phyloP scores from a whole-genome alignment of 2,113 vertebrate species.

The Echinops telfairi region DNA sequence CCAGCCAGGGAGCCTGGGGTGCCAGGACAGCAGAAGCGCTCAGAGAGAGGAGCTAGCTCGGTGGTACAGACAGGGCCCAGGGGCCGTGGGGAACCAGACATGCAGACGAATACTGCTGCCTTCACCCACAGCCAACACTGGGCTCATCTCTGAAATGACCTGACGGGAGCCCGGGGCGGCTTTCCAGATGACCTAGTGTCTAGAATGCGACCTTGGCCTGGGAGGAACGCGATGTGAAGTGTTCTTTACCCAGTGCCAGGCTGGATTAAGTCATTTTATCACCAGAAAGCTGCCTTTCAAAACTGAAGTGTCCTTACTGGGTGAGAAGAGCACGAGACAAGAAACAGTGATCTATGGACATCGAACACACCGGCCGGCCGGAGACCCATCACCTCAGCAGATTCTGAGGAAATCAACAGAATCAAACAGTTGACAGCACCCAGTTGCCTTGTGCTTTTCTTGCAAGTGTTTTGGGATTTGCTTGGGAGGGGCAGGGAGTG shows the following conservation, averaged over 20 bases:
- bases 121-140: background rate
- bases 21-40: background rate
- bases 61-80: background rate
- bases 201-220: conserved; percentile 60
- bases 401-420: conserved; percentile 21
- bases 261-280: conserved; percentile 66
- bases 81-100: background rate
- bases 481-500: background rate
- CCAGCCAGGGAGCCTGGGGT: background rate
- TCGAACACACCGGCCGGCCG: background rate
- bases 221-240: background rate
- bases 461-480: background rate
- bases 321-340: conserved; percentile 46
- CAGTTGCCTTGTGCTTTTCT: background rate
- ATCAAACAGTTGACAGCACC: conserved; percentile 23
- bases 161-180: conserved; percentile 19
- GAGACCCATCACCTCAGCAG: background rate
- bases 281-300: conserved; percentile 66
- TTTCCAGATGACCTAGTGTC: conserved; percentile 65
- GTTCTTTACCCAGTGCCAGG: conserved; percentile 39
- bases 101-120: background rate
- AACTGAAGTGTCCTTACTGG: conserved; percentile 23
- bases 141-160: conserved; percentile 51
- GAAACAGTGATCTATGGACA: conserved; percentile 44
- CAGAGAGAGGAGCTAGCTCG: background rate